These are phyloP conservation scores for Hemicordylus capensis DNA, from an alignment of 2,113 vertebrate genomes.

Conservation along the genomic window DNA sequence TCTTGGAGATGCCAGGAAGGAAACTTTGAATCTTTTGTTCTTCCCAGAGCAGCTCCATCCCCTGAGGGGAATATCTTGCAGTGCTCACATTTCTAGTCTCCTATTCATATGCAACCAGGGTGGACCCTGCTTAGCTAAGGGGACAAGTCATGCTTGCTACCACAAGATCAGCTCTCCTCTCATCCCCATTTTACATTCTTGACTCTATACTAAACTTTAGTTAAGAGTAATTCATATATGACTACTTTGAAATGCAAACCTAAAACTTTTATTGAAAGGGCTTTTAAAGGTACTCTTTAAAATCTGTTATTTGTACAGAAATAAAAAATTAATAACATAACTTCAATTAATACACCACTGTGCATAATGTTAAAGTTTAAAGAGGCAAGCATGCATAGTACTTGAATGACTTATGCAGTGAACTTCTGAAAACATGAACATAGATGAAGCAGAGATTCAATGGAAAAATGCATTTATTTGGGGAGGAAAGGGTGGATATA, in stretches of 20 bases:
- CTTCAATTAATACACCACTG: not conserved
- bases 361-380: conserved; percentile 3
- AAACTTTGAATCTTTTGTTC: too few relatives aligned
- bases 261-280: conserved; percentile 14
- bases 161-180: too few relatives aligned
- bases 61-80: too few relatives aligned
- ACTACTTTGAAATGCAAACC: not conserved
- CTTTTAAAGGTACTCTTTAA: conserved; percentile 12
- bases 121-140: too few relatives aligned
- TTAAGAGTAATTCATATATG: not conserved
- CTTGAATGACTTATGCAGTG: not conserved
- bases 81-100: too few relatives aligned
- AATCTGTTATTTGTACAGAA: conserved; percentile 7
- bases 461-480: not conserved
- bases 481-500: not conserved
- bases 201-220: not conserved
- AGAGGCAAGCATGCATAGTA: not conserved
- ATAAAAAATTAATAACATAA: conserved; percentile 1
- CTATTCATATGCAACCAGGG: too few relatives aligned
- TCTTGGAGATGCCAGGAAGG: too few relatives aligned
- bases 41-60: too few relatives aligned
- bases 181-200: not conserved
- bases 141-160: too few relatives aligned
- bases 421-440: not conserved
- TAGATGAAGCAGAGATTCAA: not conserved